Base-by-base conservation (phyloP, 2,113 vertebrate genomes). In the Piprites chloris region DNA sequence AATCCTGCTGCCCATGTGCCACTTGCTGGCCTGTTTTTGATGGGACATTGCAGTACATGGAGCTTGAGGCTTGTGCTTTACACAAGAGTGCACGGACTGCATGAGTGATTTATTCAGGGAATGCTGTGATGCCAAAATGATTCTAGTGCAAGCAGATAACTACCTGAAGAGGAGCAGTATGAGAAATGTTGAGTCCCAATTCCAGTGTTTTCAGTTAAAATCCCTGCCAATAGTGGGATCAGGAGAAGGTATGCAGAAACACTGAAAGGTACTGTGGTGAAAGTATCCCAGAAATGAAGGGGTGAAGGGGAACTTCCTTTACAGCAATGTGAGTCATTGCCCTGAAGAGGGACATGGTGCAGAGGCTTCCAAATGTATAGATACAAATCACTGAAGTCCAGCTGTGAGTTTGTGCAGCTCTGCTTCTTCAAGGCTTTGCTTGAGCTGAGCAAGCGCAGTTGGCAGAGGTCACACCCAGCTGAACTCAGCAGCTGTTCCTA, bases 351-450 rank as follows among this genome's bases (percentile, higher is more conserved):
- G 23, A 21, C 35, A n/a, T 0, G 4, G 12, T 52, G 33, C 61
- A 76, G 41, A 49, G 50, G 32, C 72, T 47, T 33, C 53, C 61
- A 15, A 61, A 42, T 6, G 0, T 28, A 33, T 4, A 76, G 58
- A 30, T 11, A 42, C 0, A 1, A 23, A 39, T 37, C 1, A 4
- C 39, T 78, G 1, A 0, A 1, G 42, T 35, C n/a, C 46, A 53
- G 15, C 46, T 30, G 9, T 30, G 50, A 21, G 72, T 44, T 49
- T n/a, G n/a, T 77, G 76, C 59, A 15, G n/a, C 55, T 82, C 62
- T 59, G 35, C 33, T 79, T 21, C 67, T 56, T 78, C 44, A 20
- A 75, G 42, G 69, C 52, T 84, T 46, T 1, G 3, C 52, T 63
- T 5, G 1, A 59, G 35, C 58, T 42, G 39, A 53, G 35, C 1